Percentiles rank a stretch among this genome's conserved stretches.
Evolutionary conservation across 2,113 vertebrate genomes (phyloP).

Genomic region (Cynocephalus volans): DNA sequence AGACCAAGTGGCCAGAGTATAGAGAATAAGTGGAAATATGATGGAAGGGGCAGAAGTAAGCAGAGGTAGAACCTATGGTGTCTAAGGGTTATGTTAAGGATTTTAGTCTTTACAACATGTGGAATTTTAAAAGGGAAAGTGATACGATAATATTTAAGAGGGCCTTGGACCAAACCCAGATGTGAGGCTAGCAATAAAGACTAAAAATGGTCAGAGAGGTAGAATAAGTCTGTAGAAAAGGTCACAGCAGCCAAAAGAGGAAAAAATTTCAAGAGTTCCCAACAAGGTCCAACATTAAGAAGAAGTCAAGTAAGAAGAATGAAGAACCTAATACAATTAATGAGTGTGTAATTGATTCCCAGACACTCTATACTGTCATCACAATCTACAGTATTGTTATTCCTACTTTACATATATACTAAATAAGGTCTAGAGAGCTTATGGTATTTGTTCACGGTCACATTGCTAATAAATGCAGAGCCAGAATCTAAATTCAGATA

Average conservation of each 20-base stretch:
- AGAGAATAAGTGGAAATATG: neutral
- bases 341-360: slow-evolving; percentile 11
- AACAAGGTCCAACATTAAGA: slow-evolving; percentile 2
- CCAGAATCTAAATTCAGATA: slow-evolving; percentile 46
- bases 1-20: neutral
- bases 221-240: neutral
- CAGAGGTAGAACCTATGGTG: neutral
- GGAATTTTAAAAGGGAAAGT: slow-evolving; percentile 52
- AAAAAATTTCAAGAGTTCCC: neutral
- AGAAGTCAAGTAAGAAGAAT: neutral
- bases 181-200: neutral
- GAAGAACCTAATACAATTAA: slow-evolving; percentile 33
- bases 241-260: neutral
- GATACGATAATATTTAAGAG: slow-evolving; percentile 41
- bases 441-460: neutral
- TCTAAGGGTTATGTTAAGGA: neutral
- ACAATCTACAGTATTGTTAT: neutral
- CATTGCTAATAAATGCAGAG: neutral
- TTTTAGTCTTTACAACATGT: neutral
- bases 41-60: slow-evolving; percentile 15
- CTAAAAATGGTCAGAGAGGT: neutral
- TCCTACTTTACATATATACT: slow-evolving; percentile 1
- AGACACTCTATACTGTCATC: neutral
- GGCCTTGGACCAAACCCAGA: slow-evolving; percentile 10
- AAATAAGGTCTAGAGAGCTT: slow-evolving; percentile 27